Evolutionary conservation across 2,888 invertebrate genomes (phyloP).

Genomic region (Eustalomyia histrio): DNA sequence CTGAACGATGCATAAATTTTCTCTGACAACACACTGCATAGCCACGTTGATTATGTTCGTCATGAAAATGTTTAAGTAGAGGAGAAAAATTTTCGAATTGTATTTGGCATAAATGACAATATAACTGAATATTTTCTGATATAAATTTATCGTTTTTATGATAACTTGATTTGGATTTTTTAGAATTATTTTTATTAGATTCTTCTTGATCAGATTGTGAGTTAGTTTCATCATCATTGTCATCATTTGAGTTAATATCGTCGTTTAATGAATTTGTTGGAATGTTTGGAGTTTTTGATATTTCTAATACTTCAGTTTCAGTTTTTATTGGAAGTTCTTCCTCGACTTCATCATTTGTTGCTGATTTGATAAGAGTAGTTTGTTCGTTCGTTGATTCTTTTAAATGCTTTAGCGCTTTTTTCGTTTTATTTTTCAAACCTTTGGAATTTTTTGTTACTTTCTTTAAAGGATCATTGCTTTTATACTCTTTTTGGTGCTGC

Average conservation of each 20-base stretch:
- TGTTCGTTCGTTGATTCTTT: background rate
- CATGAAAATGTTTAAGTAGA: slow-evolving; percentile 56
- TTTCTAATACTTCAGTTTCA: background rate
- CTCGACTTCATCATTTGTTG: background rate
- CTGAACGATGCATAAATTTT: slow-evolving; percentile 76
- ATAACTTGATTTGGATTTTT: slow-evolving; percentile 13
- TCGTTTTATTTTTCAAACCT: background rate
- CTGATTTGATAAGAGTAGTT: background rate
- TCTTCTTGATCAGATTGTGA: background rate
- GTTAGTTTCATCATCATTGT: background rate
- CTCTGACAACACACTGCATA: slow-evolving; percentile 77
- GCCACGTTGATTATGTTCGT: slow-evolving; percentile 69
- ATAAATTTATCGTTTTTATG: slow-evolving; percentile 53
- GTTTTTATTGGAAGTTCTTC: background rate
- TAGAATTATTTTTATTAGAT: background rate
- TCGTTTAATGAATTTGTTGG: background rate
- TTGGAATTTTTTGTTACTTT: slow-evolving; percentile 5
- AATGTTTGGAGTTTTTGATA: background rate
- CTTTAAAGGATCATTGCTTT: slow-evolving; percentile 25
- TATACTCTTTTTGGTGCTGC: background rate
- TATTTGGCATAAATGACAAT: slow-evolving; percentile 42
- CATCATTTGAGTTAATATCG: background rate
- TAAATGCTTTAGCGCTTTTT: no score
- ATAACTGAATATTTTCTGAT: slow-evolving; percentile 38
- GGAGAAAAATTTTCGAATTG: slow-evolving; percentile 47